A percentile compares a stretch with the other conserved stretches of the same genome.
Conservation (phyloP, 2,797 vertebrate genomes). For the Acanthurus tractus region DNA sequence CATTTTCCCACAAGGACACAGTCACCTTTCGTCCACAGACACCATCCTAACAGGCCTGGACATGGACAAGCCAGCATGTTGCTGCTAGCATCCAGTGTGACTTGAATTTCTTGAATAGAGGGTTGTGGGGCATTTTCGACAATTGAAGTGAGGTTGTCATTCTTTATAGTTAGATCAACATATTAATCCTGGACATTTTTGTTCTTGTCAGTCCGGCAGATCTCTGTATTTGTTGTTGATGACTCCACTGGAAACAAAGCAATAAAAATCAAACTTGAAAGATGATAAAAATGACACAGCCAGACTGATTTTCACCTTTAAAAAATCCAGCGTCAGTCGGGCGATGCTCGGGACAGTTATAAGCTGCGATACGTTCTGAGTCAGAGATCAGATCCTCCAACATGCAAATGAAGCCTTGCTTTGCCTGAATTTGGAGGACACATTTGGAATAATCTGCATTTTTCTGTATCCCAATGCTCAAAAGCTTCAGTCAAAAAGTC, state of each 20-base stretch:
- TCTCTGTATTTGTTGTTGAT: neutral
- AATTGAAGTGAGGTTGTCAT: neutral
- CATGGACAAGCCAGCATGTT: conserved; percentile 46
- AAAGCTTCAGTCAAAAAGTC: neutral
- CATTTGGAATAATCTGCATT: neutral
- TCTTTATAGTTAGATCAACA: conserved; percentile 8
- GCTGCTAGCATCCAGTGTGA: conserved; percentile 9
- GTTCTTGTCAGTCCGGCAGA: neutral
- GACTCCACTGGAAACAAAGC: neutral
- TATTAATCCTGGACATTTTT: conserved; percentile 4
- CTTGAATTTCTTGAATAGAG: conserved; percentile 14
- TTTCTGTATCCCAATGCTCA: no score
- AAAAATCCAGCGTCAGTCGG: no score
- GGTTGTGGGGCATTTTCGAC: neutral
- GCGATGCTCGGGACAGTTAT: no score
- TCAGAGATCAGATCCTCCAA: neutral
- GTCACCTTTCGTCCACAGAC: conserved; percentile 57
- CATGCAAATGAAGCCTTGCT: neutral
- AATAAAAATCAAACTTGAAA: neutral
- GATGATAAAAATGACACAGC: neutral
- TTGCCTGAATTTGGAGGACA: conserved; percentile 5
- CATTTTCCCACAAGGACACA: conserved; percentile 55
- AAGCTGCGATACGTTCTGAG: no score
- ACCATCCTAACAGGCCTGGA: conserved; percentile 34
- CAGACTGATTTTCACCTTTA: no score